Conservation (phyloP, 2,888 invertebrate genomes). For the Drosophila fungiperda region DNA sequence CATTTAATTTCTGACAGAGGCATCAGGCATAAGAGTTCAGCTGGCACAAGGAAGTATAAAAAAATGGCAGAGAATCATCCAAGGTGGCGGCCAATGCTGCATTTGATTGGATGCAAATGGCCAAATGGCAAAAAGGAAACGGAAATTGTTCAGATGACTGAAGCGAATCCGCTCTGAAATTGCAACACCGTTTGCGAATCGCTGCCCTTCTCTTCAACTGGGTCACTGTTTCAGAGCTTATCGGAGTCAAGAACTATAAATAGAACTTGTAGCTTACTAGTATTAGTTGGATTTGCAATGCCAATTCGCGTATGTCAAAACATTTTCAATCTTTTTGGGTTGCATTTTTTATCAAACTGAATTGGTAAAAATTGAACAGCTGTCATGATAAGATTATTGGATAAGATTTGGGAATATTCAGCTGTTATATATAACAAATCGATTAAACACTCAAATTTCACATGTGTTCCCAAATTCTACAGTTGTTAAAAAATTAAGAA, state of each 20-base stretch:
- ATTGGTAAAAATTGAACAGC: constrained; percentile 9
- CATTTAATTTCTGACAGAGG: constrained; percentile 46
- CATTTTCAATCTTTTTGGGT: constrained; percentile 14
- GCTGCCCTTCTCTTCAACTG: constrained; percentile 5
- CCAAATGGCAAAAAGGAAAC: constrained; percentile 47
- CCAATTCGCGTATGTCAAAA: background rate
- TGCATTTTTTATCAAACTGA: constrained; percentile 1
- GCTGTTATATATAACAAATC: background rate
- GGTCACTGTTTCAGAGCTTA: constrained; percentile 31
- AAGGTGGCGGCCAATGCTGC: constrained; percentile 9
- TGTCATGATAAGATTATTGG: constrained; percentile 8
- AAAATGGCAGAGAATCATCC: background rate
- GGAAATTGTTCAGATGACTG: constrained; percentile 41
- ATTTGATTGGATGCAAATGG: constrained; percentile 32
- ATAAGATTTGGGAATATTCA: background rate
- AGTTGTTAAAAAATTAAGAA: background rate
- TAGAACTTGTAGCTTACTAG: background rate
- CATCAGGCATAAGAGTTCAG: background rate
- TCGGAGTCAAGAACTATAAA: constrained; percentile 10
- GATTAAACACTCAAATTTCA: background rate
- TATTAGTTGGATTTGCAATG: background rate
- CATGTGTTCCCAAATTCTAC: background rate
- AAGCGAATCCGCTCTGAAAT: constrained; percentile 22
- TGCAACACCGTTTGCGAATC: constrained; percentile 1
- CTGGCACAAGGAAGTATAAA: constrained; percentile 24